Percentiles rank a stretch among this genome's conserved stretches.
These are phyloP conservation scores for Magallana nippona DNA, from an alignment of 2,888 invertebrate genomes.

Conservation along the genomic window DNA sequence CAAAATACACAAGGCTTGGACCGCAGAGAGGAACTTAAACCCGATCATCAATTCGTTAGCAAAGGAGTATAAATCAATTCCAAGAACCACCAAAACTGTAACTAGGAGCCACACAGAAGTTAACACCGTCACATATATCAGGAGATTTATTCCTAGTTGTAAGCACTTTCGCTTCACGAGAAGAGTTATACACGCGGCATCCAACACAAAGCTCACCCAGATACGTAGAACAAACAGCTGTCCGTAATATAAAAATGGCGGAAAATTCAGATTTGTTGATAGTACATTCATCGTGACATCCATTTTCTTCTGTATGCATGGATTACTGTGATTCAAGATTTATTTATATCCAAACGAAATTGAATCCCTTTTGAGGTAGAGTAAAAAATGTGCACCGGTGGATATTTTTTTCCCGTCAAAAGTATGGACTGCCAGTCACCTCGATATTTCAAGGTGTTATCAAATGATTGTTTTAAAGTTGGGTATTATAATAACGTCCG, in stretches of 20 bases:
- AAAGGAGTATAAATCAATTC: background rate
- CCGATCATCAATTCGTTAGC: slow-evolving; percentile 13
- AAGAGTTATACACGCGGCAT: background rate
- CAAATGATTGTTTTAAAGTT: too few relatives aligned
- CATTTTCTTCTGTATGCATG: background rate
- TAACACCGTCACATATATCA: background rate
- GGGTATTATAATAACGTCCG: too few relatives aligned
- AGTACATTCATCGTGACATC: background rate
- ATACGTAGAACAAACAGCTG: background rate
- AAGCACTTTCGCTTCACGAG: background rate
- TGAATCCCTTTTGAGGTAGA: too few relatives aligned
- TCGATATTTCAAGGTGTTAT: too few relatives aligned
- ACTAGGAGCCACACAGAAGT: background rate
- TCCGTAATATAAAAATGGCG: slow-evolving; percentile 1
- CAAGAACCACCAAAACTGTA: background rate
- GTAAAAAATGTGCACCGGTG: too few relatives aligned
- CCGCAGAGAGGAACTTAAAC: background rate
- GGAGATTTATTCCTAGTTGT: background rate
- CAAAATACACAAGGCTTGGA: background rate
- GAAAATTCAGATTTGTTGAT: background rate
- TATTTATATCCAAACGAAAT: too few relatives aligned
- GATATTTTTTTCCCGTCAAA: too few relatives aligned
- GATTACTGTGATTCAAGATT: too few relatives aligned
- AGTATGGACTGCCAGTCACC: too few relatives aligned
- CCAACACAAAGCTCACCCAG: background rate